Evolutionary conservation across 2,797 vertebrate genomes (phyloP).

Genomic region (Triplophysa bombifrons): DNA sequence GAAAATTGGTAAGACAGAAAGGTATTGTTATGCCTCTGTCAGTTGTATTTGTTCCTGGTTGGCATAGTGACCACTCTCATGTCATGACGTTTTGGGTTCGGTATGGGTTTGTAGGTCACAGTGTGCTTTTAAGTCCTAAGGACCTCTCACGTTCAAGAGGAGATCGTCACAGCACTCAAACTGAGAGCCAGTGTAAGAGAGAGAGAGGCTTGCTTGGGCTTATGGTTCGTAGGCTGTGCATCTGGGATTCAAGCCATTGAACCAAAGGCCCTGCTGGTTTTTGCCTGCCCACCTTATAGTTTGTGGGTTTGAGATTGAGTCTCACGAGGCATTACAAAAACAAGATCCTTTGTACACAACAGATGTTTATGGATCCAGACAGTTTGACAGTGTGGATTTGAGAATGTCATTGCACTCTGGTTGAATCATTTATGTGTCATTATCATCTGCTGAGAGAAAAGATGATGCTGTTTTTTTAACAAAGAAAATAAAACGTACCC

Average conservation of each 20-base stretch:
- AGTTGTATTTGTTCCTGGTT: conserved; percentile 30
- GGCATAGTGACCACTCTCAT: conserved; percentile 29
- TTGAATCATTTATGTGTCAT: conserved; percentile 2
- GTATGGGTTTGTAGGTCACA: conserved; percentile 8
- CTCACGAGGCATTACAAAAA: background rate
- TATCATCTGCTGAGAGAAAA: conserved; percentile 17
- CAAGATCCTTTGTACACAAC: background rate
- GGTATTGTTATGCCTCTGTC: background rate
- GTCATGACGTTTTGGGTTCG: conserved; percentile 2
- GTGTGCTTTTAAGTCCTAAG: conserved; percentile 17
- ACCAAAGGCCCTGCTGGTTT: background rate
- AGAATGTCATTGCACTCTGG: background rate
- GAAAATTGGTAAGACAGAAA: background rate
- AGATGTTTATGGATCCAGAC: background rate
- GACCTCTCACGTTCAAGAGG: conserved; percentile 28
- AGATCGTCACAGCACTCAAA: conserved; percentile 1
- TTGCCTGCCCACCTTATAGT: background rate
- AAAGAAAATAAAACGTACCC: conserved; percentile 2
- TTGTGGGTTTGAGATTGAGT: conserved; percentile 13
- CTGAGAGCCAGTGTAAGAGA: background rate
- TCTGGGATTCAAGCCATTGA: conserved; percentile 33
- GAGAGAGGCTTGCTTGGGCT: background rate
- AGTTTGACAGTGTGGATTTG: too few species aligned
- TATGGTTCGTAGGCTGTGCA: conserved; percentile 21
- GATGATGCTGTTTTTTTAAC: conserved; percentile 14